These are phyloP conservation scores for Girardinus metallicus DNA, from an alignment of 2,797 vertebrate genomes.

Conservation along the genomic window DNA sequence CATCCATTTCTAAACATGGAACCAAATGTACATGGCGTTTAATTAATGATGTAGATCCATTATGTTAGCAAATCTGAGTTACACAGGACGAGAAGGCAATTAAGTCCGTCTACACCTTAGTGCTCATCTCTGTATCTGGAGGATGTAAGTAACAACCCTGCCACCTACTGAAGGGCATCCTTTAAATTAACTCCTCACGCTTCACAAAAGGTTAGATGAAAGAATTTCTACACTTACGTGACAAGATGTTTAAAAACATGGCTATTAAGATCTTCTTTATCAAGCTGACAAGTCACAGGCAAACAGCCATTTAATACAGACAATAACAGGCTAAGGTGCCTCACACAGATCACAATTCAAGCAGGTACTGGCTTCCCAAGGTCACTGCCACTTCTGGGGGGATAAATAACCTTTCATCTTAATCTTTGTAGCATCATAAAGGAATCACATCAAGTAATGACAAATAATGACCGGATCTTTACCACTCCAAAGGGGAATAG, in stretches of 20 bases:
- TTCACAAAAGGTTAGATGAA: slow-evolving; percentile 67
- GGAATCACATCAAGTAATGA: slow-evolving; percentile 76
- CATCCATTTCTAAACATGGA: slow-evolving; percentile 73
- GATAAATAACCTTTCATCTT: slow-evolving; percentile 68
- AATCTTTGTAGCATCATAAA: slow-evolving; percentile 62
- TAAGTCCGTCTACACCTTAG: slow-evolving; percentile 75
- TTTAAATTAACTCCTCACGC: slow-evolving; percentile 64
- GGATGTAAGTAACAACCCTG: slow-evolving; percentile 74
- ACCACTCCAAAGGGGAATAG: slow-evolving; percentile 66
- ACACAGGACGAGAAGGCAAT: slow-evolving; percentile 81
- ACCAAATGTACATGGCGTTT: slow-evolving; percentile 81
- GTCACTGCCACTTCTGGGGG: slow-evolving; percentile 56
- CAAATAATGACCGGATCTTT: slow-evolving; percentile 75
- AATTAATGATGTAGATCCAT: slow-evolving; percentile 81
- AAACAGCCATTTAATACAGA: slow-evolving; percentile 42
- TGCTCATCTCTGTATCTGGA: slow-evolving; percentile 62
- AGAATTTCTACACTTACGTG: slow-evolving; percentile 64
- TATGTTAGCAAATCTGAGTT: slow-evolving; percentile 77
- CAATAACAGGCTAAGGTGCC: slow-evolving; percentile 35
- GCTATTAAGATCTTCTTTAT: slow-evolving; percentile 41
- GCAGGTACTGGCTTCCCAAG: slow-evolving; percentile 48
- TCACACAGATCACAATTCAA: slow-evolving; percentile 42
- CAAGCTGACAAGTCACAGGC: slow-evolving; percentile 35
- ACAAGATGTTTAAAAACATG: slow-evolving; percentile 53
- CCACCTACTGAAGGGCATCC: slow-evolving; percentile 67